Percentiles rank a stretch among this genome's conserved stretches.
Conservation (phyloP, 2,797 vertebrate species). For the Protosalanx chinensis region DNA sequence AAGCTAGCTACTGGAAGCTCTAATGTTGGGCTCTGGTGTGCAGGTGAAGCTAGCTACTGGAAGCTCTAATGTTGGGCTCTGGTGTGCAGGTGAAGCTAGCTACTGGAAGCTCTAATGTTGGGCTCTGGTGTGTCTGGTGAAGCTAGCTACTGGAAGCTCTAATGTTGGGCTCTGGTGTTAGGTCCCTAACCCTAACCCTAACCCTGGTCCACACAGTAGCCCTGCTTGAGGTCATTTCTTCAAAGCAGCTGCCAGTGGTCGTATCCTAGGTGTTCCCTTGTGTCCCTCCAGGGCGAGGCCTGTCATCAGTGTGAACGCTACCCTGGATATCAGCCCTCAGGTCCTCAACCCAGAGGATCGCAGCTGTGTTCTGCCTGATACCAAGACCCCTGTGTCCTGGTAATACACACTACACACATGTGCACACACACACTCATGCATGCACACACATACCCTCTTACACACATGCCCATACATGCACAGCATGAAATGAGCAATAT, state of each 20-base stretch:
- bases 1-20: too few relatives aligned
- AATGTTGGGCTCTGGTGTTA: too few relatives aligned
- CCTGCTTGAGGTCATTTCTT: neutral
- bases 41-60: too few relatives aligned
- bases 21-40: too few relatives aligned
- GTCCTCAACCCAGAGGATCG: conserved; percentile 91
- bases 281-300: conserved; percentile 81
- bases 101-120: too few relatives aligned
- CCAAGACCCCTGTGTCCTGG: conserved; percentile 81
- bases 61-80: too few relatives aligned
- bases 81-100: too few relatives aligned
- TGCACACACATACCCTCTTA: neutral
- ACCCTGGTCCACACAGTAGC: too few relatives aligned
- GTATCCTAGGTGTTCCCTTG: conserved; percentile 22
- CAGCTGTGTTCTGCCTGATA: conserved; percentile 71
- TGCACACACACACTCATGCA: conserved; percentile 9
- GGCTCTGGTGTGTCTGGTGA: too few relatives aligned
- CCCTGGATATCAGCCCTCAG: conserved; percentile 86
- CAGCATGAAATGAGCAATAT: neutral
- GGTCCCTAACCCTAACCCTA: too few relatives aligned
- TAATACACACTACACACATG: conserved; percentile 60
- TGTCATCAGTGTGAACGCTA: conserved; percentile 87
- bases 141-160: too few relatives aligned
- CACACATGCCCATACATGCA: neutral
- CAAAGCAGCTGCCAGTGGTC: neutral